These are phyloP conservation scores for Melitaea cinxia DNA, from an alignment of 1,140 invertebrate species.

Conservation along the genomic window DNA sequence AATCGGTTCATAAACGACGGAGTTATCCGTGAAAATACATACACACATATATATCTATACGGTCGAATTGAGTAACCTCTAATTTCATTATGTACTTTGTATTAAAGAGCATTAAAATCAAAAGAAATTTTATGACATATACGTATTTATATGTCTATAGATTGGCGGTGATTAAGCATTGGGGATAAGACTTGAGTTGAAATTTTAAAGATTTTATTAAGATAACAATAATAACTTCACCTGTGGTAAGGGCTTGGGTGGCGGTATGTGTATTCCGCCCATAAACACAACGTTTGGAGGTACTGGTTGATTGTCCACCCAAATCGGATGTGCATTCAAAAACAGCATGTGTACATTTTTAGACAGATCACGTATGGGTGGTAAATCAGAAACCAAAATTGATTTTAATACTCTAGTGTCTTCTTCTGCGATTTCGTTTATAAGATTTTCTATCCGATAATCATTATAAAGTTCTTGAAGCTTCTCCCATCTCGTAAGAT, in stretches of 20 bases:
- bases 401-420: slow-evolving; percentile 35
- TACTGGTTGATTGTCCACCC: slow-evolving; percentile 77
- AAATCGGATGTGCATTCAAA: slow-evolving; percentile 81
- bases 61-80: too few species aligned
- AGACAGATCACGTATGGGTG: slow-evolving; percentile 44
- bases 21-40: too few species aligned
- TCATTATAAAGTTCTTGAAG: slow-evolving; percentile 38
- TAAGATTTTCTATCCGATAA: not conserved
- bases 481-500: slow-evolving; percentile 49
- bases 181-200: not conserved
- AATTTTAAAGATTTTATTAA: not conserved
- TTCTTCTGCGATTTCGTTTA: not conserved
- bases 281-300: slow-evolving; percentile 82
- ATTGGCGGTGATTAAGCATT: not conserved
- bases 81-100: too few species aligned
- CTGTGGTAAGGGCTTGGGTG: slow-evolving; percentile 58
- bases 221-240: slow-evolving; percentile 31
- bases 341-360: slow-evolving; percentile 73
- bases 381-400: slow-evolving; percentile 43
- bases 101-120: too few species aligned
- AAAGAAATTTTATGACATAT: too few species aligned
- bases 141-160: too few species aligned
- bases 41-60: too few species aligned
- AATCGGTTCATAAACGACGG: too few species aligned
- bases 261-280: slow-evolving; percentile 82